A percentile compares a stretch with the other conserved stretches of the same genome.
Evolutionary conservation across 2,797 vertebrate genomes (phyloP).

Genomic region (Aratinga solstitialis): DNA sequence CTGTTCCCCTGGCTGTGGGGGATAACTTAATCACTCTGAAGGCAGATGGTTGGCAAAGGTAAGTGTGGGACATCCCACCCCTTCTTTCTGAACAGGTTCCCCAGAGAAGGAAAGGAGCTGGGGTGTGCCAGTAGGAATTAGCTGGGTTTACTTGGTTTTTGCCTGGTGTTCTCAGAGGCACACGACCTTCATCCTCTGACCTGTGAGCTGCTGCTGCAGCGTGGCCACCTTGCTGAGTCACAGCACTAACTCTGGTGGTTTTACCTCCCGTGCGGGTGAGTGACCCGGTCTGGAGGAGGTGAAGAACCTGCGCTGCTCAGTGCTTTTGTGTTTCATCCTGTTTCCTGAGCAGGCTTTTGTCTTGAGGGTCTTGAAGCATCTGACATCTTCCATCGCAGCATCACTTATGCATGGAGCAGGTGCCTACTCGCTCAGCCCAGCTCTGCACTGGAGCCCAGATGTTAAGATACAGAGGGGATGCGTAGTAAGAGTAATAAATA

Average conservation of each 20-base stretch:
- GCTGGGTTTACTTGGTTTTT: background rate
- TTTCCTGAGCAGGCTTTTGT: background rate
- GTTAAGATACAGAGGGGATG: background rate
- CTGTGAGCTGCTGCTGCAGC: background rate
- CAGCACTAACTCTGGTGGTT: rapidly evolving
- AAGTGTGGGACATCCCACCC: background rate
- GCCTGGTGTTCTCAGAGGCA: background rate
- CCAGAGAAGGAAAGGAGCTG: background rate
- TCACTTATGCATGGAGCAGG: background rate
- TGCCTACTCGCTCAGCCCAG: rapidly evolving
- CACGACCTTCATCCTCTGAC: background rate
- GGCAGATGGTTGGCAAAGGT: background rate
- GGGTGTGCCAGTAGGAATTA: rapidly evolving
- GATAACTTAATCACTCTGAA: background rate
- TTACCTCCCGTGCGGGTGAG: background rate
- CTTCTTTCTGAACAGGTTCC: background rate
- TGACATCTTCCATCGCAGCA: background rate
- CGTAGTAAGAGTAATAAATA: background rate
- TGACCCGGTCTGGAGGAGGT: background rate
- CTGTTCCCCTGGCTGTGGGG: background rate
- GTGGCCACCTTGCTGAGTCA: background rate
- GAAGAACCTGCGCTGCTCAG: background rate
- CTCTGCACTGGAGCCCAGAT: background rate
- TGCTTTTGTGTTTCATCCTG: background rate
- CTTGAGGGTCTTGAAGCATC: background rate